A percentile compares a stretch with the other conserved stretches of the same genome.
Evolutionary conservation across 2,888 invertebrate species (phyloP).

Genomic region (Agriopis leucophaearia): DNA sequence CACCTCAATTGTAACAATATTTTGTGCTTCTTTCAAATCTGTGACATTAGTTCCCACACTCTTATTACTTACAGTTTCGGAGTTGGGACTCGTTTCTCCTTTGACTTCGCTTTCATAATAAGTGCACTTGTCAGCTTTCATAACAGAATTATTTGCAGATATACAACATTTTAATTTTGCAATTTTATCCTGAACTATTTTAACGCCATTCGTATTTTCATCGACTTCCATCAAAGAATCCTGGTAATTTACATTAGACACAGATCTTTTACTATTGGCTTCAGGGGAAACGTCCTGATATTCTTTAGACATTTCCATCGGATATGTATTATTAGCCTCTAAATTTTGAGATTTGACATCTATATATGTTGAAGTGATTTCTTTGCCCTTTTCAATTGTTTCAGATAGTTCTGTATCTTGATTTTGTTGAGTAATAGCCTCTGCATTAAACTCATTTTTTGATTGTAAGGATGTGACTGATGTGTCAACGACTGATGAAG

Average conservation of each 20-base stretch:
- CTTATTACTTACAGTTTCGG: slow-evolving; percentile 35
- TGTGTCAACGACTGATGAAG: neutral
- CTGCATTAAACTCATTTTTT: neutral
- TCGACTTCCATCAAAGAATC: slow-evolving; percentile 16
- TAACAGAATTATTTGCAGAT: neutral
- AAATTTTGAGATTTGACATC: neutral
- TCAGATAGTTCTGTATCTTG: neutral
- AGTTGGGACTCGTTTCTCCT: slow-evolving; percentile 8
- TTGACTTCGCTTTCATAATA: slow-evolving; percentile 3
- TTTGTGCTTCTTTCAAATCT: slow-evolving; percentile 27
- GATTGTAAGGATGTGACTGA: neutral
- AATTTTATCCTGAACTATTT: neutral
- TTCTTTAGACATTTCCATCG: neutral
- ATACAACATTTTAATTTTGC: neutral
- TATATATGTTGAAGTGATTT: neutral
- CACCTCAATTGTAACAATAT: slow-evolving; percentile 36
- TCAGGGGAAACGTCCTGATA: too few species aligned
- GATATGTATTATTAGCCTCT: neutral
- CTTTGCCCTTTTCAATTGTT: neutral
- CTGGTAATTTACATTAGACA: neutral
- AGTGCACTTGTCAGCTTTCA: slow-evolving; percentile 13
- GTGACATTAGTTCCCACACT: slow-evolving; percentile 23
- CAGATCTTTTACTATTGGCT: neutral
- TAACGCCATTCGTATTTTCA: slow-evolving; percentile 1
- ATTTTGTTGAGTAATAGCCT: neutral